Base-by-base conservation (phyloP, 2,113 vertebrate genomes). In the Amia ocellicauda region DNA sequence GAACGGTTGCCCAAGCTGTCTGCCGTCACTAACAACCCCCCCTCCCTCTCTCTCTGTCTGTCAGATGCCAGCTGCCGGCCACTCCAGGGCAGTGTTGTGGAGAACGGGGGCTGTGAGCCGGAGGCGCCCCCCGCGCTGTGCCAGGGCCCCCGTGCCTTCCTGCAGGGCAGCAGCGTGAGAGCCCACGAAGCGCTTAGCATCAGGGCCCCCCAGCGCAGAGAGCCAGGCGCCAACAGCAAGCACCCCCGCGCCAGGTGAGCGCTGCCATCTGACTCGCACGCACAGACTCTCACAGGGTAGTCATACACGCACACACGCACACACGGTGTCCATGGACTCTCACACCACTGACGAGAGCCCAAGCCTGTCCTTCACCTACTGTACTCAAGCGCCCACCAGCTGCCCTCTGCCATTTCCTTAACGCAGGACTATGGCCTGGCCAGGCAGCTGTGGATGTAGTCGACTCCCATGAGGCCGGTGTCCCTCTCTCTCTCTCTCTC, bases 41-140 rank as follows among this genome's bases (percentile, higher is more conserved):
- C 52, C 54, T 55, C 45, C 41, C 10, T 27, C 43, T 40, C 61
- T 72, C 86, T 82, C 29, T 67, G 45, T 81, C 49, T 60, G 47
- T 70, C 87, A 89, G 87, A 88, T 88, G 83, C 84, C 85, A 85
- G 83, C 84, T 86, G 83, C 75, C 78, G 78, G 67, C 70, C 74
- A 66, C 75, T 78, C 82, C 85, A 84, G 53, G 77, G 75, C 67
- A 55, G 74, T 27, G 71, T 81, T 79, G 83, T 83, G 83, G 86
- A 90, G 78, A 77, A 81, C 76, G 80, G 83, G 75, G 80, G 69
- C 78, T 81, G 75, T 79, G 64, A 54, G 55, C 69, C 70, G 71
- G 81, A 85, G 78, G 71, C 69, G 63, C 63, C 75, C 70, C 71
- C 73, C 69, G 68, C 70, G 31, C 65, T 56, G 66, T 67, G 74